These are phyloP conservation scores for Lepidotrigona ventralis DNA, from an alignment of 1,140 invertebrate species.

Conservation along the genomic window DNA sequence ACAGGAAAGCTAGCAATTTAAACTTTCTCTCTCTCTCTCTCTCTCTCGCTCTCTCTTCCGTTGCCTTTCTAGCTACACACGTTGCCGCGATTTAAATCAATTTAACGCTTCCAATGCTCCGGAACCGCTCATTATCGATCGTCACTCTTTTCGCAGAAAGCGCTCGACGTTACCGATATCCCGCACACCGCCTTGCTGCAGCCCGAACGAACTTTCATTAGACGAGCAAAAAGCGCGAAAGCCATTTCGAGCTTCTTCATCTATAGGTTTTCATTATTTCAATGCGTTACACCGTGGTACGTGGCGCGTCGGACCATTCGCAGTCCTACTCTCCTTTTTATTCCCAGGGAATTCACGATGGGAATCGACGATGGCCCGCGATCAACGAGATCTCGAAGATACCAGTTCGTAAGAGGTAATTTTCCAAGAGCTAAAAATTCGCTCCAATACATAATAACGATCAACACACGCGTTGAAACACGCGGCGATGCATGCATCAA, in stretches of 20 bases:
- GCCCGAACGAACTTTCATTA: slow-evolving; percentile 52
- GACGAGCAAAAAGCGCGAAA: slow-evolving; percentile 10
- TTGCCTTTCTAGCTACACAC: background rate
- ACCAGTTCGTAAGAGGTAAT: background rate
- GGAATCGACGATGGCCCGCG: background rate
- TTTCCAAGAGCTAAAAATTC: background rate
- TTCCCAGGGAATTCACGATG: slow-evolving; percentile 32
- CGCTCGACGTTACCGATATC: slow-evolving; percentile 23
- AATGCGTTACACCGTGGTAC: slow-evolving; percentile 6
- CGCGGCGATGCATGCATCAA: no score
- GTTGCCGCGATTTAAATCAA: slow-evolving; percentile 44
- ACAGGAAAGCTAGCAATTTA: background rate
- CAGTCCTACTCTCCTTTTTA: slow-evolving; percentile 24
- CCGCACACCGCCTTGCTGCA: background rate
- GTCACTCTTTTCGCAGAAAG: slow-evolving; percentile 27
- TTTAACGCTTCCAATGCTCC: slow-evolving; percentile 46
- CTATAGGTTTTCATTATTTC: slow-evolving; percentile 47
- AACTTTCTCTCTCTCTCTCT: background rate
- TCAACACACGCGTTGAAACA: background rate
- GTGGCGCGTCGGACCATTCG: background rate
- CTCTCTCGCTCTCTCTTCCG: background rate
- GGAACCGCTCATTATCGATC: slow-evolving; percentile 44
- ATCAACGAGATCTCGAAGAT: slow-evolving; percentile 13
- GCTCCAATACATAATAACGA: background rate
- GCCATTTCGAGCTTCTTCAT: slow-evolving; percentile 25